Evolutionary conservation across 2,888 invertebrate species (phyloP).

Genomic region (Perizoma affinitatum): DNA sequence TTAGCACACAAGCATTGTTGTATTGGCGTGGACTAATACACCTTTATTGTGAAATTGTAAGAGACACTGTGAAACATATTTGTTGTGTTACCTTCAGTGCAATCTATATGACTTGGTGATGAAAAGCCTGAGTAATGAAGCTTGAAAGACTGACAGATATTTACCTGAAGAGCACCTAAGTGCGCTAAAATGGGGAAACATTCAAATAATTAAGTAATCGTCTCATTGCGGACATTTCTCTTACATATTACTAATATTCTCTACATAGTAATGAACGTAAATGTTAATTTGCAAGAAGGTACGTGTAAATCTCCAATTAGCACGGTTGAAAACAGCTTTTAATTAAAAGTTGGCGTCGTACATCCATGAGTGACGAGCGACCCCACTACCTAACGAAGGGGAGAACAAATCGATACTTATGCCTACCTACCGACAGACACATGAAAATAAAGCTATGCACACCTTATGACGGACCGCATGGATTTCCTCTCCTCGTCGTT

Average conservation of each 20-base stretch:
- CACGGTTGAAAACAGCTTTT: slow-evolving; percentile 44
- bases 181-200: slow-evolving; percentile 81
- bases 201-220: slow-evolving; percentile 50
- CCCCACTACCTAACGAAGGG: slow-evolving; percentile 42
- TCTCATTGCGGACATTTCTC: slow-evolving; percentile 15
- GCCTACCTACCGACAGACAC: neutral
- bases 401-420: slow-evolving; percentile 63
- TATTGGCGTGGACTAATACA: slow-evolving; percentile 15
- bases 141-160: slow-evolving; percentile 57
- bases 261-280: slow-evolving; percentile 11
- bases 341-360: slow-evolving; percentile 47
- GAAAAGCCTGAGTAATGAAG: slow-evolving; percentile 18
- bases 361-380: slow-evolving; percentile 40
- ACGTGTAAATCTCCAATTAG: slow-evolving; percentile 44
- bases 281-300: slow-evolving; percentile 10
- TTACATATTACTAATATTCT: slow-evolving; percentile 10
- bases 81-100: slow-evolving; percentile 16
- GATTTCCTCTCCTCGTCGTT: slow-evolving; percentile 81
- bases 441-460: slow-evolving; percentile 53
- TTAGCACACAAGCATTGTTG: slow-evolving; percentile 18
- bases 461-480: slow-evolving; percentile 88
- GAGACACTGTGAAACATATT: slow-evolving; percentile 6
- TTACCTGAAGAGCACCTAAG: slow-evolving; percentile 80
- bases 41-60: slow-evolving; percentile 3
- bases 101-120: slow-evolving; percentile 22